These are phyloP conservation scores for Medauroidea extradentata DNA, from an alignment of 1,140 invertebrate species.

Conservation along the genomic window DNA sequence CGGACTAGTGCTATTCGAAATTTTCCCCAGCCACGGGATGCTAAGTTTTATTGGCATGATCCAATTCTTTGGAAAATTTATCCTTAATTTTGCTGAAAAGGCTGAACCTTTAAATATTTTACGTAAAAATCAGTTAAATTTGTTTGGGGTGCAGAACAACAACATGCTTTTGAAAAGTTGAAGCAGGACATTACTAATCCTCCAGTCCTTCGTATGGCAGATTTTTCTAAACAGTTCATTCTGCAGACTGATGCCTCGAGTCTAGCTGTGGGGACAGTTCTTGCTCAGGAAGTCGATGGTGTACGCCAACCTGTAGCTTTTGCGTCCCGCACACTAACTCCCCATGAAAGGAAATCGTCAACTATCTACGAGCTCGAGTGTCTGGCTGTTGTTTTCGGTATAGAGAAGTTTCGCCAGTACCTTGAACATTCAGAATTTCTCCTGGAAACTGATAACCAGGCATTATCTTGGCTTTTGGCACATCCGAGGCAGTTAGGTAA, in stretches of 20 bases:
- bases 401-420: constrained; percentile 44
- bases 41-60: background rate
- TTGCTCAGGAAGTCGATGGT: constrained; percentile 30
- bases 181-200: constrained; percentile 30
- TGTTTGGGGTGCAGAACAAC: constrained; percentile 29
- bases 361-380: constrained; percentile 43
- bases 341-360: constrained; percentile 38
- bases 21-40: background rate
- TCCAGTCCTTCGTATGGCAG: constrained; percentile 33
- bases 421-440: constrained; percentile 24
- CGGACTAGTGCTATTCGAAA: background rate
- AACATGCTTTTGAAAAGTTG: constrained; percentile 32
- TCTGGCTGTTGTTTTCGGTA: constrained; percentile 41
- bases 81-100: constrained; percentile 33
- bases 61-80: background rate
- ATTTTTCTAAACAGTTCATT: constrained; percentile 33
- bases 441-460: background rate
- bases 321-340: constrained; percentile 36
- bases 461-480: background rate
- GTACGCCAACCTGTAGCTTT: constrained; percentile 29
- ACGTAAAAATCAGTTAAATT: constrained; percentile 21
- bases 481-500: background rate
- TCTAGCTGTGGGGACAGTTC: constrained; percentile 33
- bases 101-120: constrained; percentile 35
- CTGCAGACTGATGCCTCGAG: constrained; percentile 38